Evolutionary conservation across 2,113 vertebrate genomes (phyloP), one percentile per base, ranked within the genome.

Genomic region (Antechinus stuartii): DNA sequence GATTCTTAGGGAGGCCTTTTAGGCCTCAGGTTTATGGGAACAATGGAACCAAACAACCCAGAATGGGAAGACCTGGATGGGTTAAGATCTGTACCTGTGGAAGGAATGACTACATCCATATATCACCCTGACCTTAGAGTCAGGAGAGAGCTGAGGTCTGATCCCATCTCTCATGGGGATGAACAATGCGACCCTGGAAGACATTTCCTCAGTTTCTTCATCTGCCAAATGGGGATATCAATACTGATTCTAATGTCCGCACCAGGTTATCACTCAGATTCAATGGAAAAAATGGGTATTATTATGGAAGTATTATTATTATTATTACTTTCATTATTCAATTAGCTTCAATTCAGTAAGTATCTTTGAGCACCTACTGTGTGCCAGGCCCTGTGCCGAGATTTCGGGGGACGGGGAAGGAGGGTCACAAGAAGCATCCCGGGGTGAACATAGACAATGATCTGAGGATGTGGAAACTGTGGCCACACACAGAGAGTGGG

Each of bases 11-110:
- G 68, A n/a, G 16, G 14, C 30, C 61, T 68, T 68, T n/a, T n/a
- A 76, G 19, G 61, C 30, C 11, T 10, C 11, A 27, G 57, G 12
- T 61, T 61, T 61, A 61, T 61, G 5, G 35, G 14, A 76, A 35
- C 4, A 42, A 76, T 0, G 7, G n/a, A n/a, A 22, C 35, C 4
- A 22, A 76, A 8, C 0, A 2, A 2, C 68, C 30, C 16, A 8
- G n/a, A 19, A 42, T 84, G 68, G 19, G 19, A 84, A 84, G 68
- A 1, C 68, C n/a, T 7, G n/a, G 35, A 23, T 42, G 35, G n/a
- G 35, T 42, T 84, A 22, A 84, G n/a, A 76, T 84, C n/a, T 42
- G n/a, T 42, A 19, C 68, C 19, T 5, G 7, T 84, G 68, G 68
- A n/a, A 19, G 35, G 19, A n/a, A 84, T 14, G 11, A 3, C 27